These are phyloP conservation scores for Drosophila arizonae DNA, from an alignment of 1,140 invertebrate species.

Conservation along the genomic window DNA sequence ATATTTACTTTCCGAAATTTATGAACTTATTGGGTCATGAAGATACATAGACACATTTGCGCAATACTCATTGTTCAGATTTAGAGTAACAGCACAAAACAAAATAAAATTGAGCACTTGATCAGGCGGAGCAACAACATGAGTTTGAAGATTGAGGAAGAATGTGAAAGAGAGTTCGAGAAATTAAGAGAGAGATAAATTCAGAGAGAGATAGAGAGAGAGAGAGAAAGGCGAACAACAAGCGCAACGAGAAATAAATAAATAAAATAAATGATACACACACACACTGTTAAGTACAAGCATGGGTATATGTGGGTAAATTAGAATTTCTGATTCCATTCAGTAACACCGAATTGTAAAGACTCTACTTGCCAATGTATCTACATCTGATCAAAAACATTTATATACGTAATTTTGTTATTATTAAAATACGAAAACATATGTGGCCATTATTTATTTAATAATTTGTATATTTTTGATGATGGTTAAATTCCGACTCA, in stretches of 20 bases:
- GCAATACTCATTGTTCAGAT: background rate
- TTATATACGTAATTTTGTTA: no score
- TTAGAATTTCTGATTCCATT: background rate
- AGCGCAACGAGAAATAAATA: constrained; percentile 19
- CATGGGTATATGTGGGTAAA: background rate
- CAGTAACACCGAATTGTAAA: background rate
- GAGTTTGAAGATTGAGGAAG: background rate
- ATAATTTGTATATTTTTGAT: background rate
- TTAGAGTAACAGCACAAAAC: constrained; percentile 18
- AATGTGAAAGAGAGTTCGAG: constrained; percentile 12
- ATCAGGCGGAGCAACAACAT: constrained; percentile 46
- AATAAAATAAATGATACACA: constrained; percentile 1
- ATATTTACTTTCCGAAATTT: background rate
- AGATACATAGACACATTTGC: background rate
- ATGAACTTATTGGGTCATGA: background rate
- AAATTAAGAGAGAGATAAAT: constrained; percentile 8
- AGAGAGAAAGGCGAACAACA: constrained; percentile 1
- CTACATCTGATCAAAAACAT: no score
- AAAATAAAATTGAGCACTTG: constrained; percentile 79
- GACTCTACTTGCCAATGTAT: background rate
- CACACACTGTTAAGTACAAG: background rate
- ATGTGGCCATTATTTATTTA: no score
- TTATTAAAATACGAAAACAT: no score
- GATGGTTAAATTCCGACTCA: background rate
- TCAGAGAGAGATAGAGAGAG: background rate